Evolutionary conservation across 2,113 vertebrate genomes (phyloP).

Genomic region (Melospiza georgiana): DNA sequence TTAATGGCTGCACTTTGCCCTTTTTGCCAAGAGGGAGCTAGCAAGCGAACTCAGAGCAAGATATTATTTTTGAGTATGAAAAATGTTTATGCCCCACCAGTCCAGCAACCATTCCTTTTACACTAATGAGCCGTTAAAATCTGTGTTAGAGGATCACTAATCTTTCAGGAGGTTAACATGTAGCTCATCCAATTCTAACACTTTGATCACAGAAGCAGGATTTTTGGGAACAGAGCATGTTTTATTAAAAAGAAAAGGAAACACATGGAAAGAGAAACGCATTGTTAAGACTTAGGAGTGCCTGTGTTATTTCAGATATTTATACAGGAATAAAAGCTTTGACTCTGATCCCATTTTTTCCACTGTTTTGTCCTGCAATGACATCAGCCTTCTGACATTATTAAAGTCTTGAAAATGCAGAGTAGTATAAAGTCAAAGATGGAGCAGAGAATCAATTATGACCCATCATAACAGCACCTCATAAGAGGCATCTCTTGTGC

Average conservation of each 20-base stretch:
- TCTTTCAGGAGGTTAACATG: constrained; percentile 7
- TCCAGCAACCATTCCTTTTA: neutral
- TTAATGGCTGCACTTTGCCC: neutral
- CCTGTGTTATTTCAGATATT: constrained; percentile 28
- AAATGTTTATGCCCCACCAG: constrained; percentile 17
- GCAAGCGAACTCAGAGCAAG: neutral
- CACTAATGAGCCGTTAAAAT: constrained; percentile 19
- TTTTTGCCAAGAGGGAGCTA: neutral
- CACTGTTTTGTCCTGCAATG: neutral
- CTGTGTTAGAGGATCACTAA: neutral
- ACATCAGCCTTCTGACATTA: neutral
- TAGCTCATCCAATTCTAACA: neutral
- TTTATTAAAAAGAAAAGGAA: constrained; percentile 36
- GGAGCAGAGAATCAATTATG: neutral
- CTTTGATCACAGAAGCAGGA: neutral
- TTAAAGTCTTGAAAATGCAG: neutral
- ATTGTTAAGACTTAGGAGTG: neutral
- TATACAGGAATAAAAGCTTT: constrained; percentile 30
- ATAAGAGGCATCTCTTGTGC: neutral
- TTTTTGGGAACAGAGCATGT: neutral
- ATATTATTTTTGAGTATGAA: constrained; percentile 27
- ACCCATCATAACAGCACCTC: neutral
- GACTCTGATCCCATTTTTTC: neutral
- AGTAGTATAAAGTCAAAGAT: neutral
- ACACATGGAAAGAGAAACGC: neutral